A percentile compares a stretch with the other conserved stretches of the same genome.
Evolutionary conservation across 2,113 vertebrate species (phyloP).

Genomic region (Leuciscus idus): DNA sequence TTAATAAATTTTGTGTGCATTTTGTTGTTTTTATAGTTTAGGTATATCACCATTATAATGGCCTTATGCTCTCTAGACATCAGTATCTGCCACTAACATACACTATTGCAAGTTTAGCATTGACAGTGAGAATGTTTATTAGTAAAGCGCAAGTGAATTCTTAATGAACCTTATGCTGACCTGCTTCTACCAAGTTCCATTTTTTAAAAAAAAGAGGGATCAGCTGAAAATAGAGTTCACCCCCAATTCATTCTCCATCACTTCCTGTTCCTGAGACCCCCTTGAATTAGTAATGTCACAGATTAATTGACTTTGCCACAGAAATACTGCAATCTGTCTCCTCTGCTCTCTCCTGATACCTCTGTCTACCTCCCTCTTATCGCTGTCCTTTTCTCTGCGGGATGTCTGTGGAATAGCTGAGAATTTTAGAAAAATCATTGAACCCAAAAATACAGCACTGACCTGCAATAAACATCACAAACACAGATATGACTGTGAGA

Average conservation of each 20-base stretch:
- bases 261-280: conserved; percentile 26
- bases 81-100: too few species aligned
- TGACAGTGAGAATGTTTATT: too few species aligned
- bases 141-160: too few species aligned
- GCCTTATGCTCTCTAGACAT: too few species aligned
- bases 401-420: background rate
- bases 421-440: background rate
- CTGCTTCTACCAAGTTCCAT: background rate
- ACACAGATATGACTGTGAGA: background rate
- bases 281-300: conserved; percentile 48
- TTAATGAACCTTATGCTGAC: background rate
- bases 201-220: background rate
- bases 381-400: background rate
- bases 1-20: too few species aligned
- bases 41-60: too few species aligned
- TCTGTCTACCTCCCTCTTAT: conserved; percentile 14
- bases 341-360: background rate
- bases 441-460: background rate
- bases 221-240: conserved; percentile 4
- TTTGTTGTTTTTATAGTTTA: too few species aligned
- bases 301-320: conserved; percentile 27
- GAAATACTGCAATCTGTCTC: background rate
- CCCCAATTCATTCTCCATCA: background rate
- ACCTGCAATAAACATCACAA: background rate
- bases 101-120: too few species aligned